Evolutionary conservation across 2,113 vertebrate genomes (phyloP), one percentile per base, ranked within the genome.

Genomic region (Heliornis fulica): DNA sequence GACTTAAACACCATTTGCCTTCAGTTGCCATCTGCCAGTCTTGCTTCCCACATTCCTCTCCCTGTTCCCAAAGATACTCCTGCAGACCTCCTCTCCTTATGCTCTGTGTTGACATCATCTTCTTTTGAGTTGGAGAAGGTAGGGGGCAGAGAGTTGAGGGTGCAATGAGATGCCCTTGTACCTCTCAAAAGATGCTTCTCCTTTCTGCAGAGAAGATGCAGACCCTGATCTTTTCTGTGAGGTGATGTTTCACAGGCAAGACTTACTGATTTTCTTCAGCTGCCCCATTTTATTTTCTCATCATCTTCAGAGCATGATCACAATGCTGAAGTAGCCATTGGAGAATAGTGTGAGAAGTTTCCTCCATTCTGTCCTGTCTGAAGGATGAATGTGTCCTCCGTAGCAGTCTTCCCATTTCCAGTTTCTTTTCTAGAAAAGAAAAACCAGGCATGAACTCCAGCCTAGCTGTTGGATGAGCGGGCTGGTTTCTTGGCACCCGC

Each of bases 11-110:
- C 43, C 43, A 9, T 87, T 95, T 96, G 87, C 31, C 43, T 90
- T 93, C 50, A 34, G 31, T 75, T 92, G 72, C 91, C 91, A 87
- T 92, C 86, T 97, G 95, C 57, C 68, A 71, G 77, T 81, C 91
- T 93, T 81, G 28, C 43, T 83, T 89, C 87, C 64, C 60, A 84
- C 64, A 75, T 54, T 29, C 19, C 20, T 83, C 51, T 93, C 72
- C 13, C 19, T 75, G 41, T 96, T 94, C 68, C 46, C 56, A 46
- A 75, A 87, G 61, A 91, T 81, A 34, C 2, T 89, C 28, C 36
- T 56, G 64, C 23, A 63, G 60, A 81, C 53, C 28, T 70, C 43
- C 28, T 19, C 5, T 92, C 69, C 79, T 56, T 92, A 61, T 92
- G 86, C 36, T 92, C 19, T 81, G 26, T 89, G 59, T 77, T 92